A percentile compares a stretch with the other conserved stretches of the same genome.
phyloP scores from a whole-genome alignment of 2,113 vertebrate genomes.

The Phasianus colchicus region DNA sequence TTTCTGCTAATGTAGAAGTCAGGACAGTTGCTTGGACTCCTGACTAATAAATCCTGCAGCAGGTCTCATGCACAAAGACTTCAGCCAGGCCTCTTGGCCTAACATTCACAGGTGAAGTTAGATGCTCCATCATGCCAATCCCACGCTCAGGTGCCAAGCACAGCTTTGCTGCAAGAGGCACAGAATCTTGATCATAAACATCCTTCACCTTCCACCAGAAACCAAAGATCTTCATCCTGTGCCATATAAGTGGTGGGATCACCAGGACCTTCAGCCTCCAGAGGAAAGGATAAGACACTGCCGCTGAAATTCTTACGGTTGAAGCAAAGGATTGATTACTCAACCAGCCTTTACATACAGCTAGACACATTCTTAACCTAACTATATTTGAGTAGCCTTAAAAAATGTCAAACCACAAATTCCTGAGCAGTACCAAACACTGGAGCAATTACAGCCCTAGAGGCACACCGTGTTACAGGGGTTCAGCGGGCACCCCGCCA shows the following conservation, averaged over 20 bases:
- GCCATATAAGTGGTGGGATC: not conserved
- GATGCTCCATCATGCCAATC: not conserved
- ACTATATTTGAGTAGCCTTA: accelerated
- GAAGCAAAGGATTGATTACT: not conserved
- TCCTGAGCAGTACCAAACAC: accelerated
- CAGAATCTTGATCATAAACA: not conserved
- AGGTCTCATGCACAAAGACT: accelerated
- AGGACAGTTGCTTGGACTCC: not conserved
- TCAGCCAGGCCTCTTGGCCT: not conserved
- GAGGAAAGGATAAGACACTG: not conserved
- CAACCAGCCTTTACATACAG: not conserved
- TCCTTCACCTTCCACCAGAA: not conserved
- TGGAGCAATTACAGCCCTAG: accelerated
- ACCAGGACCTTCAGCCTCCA: not conserved
- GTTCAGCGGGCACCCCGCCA: accelerated
- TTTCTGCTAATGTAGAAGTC: not conserved
- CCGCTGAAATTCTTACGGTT: not conserved
- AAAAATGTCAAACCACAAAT: not conserved
- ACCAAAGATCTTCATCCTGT: not conserved
- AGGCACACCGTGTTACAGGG: accelerated
- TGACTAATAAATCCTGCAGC: not conserved
- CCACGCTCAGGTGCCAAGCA: not conserved
- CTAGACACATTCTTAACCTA: too few relatives aligned
- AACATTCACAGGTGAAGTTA: not conserved
- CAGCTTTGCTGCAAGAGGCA: not conserved